Percentiles rank a stretch among this genome's conserved stretches.
Conservation (phyloP, 2,797 vertebrate genomes). For the Eulemur coronatus region DNA sequence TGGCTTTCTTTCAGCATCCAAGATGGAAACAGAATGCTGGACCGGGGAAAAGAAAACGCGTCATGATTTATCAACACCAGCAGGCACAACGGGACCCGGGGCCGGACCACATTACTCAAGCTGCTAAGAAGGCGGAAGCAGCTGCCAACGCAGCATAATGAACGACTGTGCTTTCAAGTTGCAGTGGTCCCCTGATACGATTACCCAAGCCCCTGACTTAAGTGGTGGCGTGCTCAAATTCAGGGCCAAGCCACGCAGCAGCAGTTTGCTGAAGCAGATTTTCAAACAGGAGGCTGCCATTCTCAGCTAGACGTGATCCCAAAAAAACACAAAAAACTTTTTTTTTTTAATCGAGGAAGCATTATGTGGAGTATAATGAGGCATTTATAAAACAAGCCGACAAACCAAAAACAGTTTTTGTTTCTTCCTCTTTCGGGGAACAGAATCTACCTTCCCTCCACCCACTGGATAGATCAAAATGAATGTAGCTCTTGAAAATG, state of each 20-base stretch:
- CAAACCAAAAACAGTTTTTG: background rate
- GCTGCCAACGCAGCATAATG: background rate
- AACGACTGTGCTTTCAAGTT: background rate
- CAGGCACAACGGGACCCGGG: rapidly evolving
- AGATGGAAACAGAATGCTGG: background rate
- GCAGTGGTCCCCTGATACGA: background rate
- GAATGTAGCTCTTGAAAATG: background rate
- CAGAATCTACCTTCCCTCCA: background rate
- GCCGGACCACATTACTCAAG: background rate
- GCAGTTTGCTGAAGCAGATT: background rate
- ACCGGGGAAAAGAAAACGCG: background rate
- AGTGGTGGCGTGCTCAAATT: background rate
- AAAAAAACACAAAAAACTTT: background rate
- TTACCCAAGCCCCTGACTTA: background rate
- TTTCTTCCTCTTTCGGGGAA: conserved; percentile 27
- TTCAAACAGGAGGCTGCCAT: background rate
- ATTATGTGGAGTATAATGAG: background rate
- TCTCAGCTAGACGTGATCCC: background rate
- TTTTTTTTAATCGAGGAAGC: background rate
- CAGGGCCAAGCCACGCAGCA: background rate
- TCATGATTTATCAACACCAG: background rate
- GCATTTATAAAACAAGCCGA: conserved; percentile 9
- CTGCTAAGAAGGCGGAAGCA: background rate
- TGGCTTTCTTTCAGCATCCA: conserved; percentile 2
- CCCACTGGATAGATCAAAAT: background rate